phyloP scores from a whole-genome alignment of 1,140 invertebrate species.

The Heliconius melpomene region DNA sequence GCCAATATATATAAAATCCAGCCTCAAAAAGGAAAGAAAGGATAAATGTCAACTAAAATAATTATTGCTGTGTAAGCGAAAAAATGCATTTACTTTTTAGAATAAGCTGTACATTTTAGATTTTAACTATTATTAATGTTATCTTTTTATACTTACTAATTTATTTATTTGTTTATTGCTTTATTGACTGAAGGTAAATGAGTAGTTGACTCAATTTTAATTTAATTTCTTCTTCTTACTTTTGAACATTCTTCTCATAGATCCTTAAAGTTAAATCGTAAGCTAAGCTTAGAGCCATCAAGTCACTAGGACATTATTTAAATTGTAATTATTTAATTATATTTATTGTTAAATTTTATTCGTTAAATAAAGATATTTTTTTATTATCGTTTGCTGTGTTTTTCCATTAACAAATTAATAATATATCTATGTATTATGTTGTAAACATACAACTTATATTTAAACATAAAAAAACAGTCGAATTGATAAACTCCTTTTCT shows the following conservation, averaged over 20 bases:
- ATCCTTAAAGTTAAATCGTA: neutral
- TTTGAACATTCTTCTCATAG: too few relatives aligned
- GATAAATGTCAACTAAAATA: neutral
- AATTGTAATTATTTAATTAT: slow-evolving; percentile 1
- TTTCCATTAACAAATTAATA: neutral
- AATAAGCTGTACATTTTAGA: neutral
- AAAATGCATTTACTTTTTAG: slow-evolving; percentile 9
- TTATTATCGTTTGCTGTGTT: neutral
- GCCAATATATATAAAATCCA: too few relatives aligned
- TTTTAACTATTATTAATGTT: neutral
- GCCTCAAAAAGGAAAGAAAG: too few relatives aligned
- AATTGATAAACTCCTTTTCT: too few relatives aligned
- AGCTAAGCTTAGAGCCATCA: slow-evolving; percentile 19
- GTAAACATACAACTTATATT: too few relatives aligned
- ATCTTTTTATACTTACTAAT: neutral
- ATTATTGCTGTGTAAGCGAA: neutral
- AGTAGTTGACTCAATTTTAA: neutral
- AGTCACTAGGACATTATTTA: slow-evolving; percentile 33
- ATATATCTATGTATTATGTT: too few relatives aligned
- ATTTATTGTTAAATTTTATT: neutral
- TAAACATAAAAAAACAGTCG: too few relatives aligned
- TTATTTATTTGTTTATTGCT: slow-evolving; percentile 17
- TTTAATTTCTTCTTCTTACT: neutral
- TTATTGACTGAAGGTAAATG: slow-evolving; percentile 18
- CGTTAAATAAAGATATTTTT: neutral